Base-by-base conservation (phyloP, 2,797 vertebrate genomes). In the Tympanoctomys barrerae region DNA sequence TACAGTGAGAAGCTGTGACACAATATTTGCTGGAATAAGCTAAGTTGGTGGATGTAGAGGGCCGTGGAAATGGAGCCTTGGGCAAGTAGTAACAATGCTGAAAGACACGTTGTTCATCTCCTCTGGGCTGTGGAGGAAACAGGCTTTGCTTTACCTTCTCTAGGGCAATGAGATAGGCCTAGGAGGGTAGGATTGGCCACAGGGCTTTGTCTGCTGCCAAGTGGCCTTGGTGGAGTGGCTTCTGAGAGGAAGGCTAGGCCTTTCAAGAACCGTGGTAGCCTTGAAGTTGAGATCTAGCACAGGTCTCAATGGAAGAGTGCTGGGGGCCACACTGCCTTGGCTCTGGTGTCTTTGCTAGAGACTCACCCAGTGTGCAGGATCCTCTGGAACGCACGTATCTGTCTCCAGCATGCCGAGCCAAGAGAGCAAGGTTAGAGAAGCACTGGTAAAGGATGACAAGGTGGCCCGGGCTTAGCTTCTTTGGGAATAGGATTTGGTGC, bases 71-170 rank as follows among this genome's bases (percentile, higher is more conserved):
- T 52, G 89, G 59, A 39, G 8, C 66, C n/a, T 77, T 46, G 62
- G 42, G 95, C 96, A 89, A 68, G 98, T 98, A 98, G 99, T 98
- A 98, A 98, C 98, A 98, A 98, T 98, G 98, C 94, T 98, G 98
- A 36, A 18, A 84, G 86, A 61, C 5, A 49, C 5, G 57, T 26
- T 8, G 0, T 70, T 83, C 66, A 52, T 64, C 28, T 57, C 70
- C 49, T 77, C 42, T 68, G 92, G 78, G 33, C 87, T 64, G 10
- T 66, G 78, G 46, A 71, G 9, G 9, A 89, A 83, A 54, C 2
- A 21, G 84, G 77, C 52, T 46, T 61, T 26, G 33, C 28, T 78
- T n/a, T 75, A 46, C 79, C 39, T 89, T 90, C 77, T 24, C 49
- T 39, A 26, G 33, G n/a, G 33, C 0, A 4, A 39, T 52, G 54